phyloP scores from a whole-genome alignment of 1,140 invertebrate species.

The Muscidifurax raptorellus region DNA sequence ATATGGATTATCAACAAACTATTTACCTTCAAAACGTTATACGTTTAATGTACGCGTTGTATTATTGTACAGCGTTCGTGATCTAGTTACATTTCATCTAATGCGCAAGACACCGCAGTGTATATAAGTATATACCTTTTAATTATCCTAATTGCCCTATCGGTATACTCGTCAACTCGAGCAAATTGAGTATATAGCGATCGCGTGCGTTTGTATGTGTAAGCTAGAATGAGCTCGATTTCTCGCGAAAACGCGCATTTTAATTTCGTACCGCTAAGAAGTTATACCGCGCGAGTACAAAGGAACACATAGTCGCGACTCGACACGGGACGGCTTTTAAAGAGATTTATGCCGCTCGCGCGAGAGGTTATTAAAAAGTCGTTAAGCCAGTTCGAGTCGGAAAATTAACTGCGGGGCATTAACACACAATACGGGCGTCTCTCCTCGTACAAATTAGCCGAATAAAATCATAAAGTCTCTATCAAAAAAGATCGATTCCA shows the following conservation, averaged over 20 bases:
- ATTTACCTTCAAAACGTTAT: too few species aligned
- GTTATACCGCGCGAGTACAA: conserved; percentile 3
- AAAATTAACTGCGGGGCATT: neutral
- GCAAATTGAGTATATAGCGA: neutral
- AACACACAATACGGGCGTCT: neutral
- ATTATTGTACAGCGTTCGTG: neutral
- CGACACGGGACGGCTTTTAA: neutral
- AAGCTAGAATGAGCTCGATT: too few species aligned
- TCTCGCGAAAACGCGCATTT: neutral
- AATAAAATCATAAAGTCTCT: neutral
- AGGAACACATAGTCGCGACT: neutral
- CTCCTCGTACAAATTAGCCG: neutral
- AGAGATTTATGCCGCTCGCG: conserved; percentile 12
- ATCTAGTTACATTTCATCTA: neutral
- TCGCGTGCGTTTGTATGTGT: neutral
- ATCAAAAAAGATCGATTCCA: too few species aligned
- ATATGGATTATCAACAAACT: too few species aligned
- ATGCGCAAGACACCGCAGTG: too few species aligned
- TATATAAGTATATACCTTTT: neutral
- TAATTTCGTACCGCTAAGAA: neutral
- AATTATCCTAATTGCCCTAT: neutral
- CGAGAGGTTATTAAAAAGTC: conserved; percentile 24
- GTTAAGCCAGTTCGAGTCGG: conserved; percentile 2
- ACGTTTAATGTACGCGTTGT: too few species aligned
- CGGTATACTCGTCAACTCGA: neutral